phyloP scores from a whole-genome alignment of 2,113 vertebrate genomes.

The Heterotilapia buettikoferi region DNA sequence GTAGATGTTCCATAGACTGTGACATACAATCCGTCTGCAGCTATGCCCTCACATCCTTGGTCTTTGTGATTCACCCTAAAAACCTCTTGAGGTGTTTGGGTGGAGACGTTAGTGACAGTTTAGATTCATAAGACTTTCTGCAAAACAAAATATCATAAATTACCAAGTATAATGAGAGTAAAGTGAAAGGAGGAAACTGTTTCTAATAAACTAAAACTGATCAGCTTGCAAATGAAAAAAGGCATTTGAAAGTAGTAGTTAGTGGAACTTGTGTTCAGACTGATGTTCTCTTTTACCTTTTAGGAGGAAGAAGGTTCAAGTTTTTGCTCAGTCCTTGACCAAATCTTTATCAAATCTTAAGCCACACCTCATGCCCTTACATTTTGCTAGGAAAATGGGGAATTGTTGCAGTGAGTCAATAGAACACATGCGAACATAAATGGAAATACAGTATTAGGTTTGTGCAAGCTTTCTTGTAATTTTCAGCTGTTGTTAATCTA shows the following conservation, averaged over 20 bases:
- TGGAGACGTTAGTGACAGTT: not conserved
- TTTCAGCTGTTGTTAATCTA: not conserved
- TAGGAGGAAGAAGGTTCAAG: not conserved
- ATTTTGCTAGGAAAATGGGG: not conserved
- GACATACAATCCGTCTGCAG: slow-evolving; percentile 17
- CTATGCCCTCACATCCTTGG: slow-evolving; percentile 1
- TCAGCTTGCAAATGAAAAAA: not conserved
- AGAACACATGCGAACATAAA: not conserved
- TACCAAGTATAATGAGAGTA: not conserved
- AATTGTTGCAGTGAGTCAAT: not conserved
- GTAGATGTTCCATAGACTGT: not conserved
- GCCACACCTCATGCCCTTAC: not conserved
- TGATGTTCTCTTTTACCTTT: not conserved
- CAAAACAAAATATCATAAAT: not conserved
- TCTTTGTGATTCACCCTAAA: not conserved
- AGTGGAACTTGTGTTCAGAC: not conserved
- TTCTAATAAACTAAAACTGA: not conserved
- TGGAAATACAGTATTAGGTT: not conserved
- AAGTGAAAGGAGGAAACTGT: not conserved
- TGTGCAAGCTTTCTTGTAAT: not conserved
- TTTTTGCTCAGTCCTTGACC: not conserved
- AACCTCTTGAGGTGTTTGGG: not conserved
- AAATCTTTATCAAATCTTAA: not conserved
- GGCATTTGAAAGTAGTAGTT: not conserved
- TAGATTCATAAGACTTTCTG: not conserved